Evolutionary conservation across 2,888 invertebrate species (phyloP), one percentile per base, ranked within the genome.

Genomic region (Thelaira solivaga): DNA sequence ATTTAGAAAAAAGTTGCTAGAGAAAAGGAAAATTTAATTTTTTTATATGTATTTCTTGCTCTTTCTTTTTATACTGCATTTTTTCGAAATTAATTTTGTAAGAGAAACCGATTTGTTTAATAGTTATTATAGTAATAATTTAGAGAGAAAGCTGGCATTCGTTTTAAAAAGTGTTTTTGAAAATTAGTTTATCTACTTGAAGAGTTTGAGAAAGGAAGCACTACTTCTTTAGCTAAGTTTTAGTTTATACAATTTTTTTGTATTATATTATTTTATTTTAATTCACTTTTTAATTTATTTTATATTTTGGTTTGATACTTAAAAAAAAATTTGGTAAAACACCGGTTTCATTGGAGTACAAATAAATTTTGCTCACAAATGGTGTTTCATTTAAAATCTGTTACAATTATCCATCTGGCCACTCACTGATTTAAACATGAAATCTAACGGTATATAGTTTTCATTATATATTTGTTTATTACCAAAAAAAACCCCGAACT

Each of bases 131-230:
- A 16, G 34, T 59, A 43, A 62, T 24, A 20, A 34, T 41, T 41
- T 43, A 22, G 18, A 59, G n/a, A 49, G 22, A 49, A 34, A 64
- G 16, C 41, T 71, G 59, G 18, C 51, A 53, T 65, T 29, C 16
- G 20, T 59, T 26, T 47, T 34, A n/a, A 34, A 62, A 24, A 47
- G 26, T 36, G 11, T 41, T 39, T n/a, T 16, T 51, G 1, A 26
- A 62, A 64, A 10, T 43, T 41, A 49, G 11, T 24, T 47, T 29
- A 51, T 62, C 20, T 26, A 16, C 34, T 24, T 72, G 47, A 62
- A 64, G 20, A 68, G 22, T 20, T 69, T 61, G 20, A 64, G 45
- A 61, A 45, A 55, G 78, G 69, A 78, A 78, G 73, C 77, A 69
- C 73, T 78, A 73, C 77, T 26, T 24, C 41, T 65, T 59, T 41